These are phyloP conservation scores for Linnaemya vulpina DNA, from an alignment of 2,888 invertebrate species.

Conservation along the genomic window DNA sequence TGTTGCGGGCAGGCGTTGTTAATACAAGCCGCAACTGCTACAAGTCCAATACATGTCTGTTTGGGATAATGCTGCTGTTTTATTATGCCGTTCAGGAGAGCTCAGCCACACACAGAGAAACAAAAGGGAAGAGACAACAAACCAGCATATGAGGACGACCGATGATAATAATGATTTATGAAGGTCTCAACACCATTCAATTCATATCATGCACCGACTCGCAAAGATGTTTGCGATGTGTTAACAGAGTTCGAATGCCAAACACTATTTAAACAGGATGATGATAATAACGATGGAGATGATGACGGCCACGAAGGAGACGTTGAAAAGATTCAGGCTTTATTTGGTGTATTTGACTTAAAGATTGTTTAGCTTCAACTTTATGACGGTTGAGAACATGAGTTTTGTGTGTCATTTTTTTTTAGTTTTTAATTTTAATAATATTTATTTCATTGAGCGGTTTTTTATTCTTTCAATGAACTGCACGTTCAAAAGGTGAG, in stretches of 20 bases:
- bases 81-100: conserved; percentile 14
- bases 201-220: conserved; percentile 26
- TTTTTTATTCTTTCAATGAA: conserved; percentile 38
- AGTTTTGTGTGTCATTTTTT: conserved; percentile 19
- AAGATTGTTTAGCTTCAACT: conserved; percentile 33
- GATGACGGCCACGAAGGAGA: conserved; percentile 1
- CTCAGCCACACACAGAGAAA: background rate
- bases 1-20: conserved; percentile 41
- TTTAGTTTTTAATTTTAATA: background rate
- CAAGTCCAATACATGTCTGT: conserved; percentile 38
- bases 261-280: conserved; percentile 61
- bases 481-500: conserved; percentile 57
- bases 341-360: conserved; percentile 2
- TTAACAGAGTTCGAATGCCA: conserved; percentile 64
- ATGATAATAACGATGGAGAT: conserved; percentile 29
- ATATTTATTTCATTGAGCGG: conserved; percentile 26
- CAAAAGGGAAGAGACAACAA: conserved; percentile 11
- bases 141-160: conserved; percentile 17
- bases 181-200: conserved; percentile 54
- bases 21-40: conserved; percentile 33
- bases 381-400: conserved; percentile 26
- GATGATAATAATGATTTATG: conserved; percentile 69
- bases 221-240: conserved; percentile 40
- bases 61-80: conserved; percentile 48
- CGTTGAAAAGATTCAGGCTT: conserved; percentile 9